Evolutionary conservation across 2,797 vertebrate species (phyloP), one percentile per base, ranked within the genome.

Genomic region (Emys orbicularis): DNA sequence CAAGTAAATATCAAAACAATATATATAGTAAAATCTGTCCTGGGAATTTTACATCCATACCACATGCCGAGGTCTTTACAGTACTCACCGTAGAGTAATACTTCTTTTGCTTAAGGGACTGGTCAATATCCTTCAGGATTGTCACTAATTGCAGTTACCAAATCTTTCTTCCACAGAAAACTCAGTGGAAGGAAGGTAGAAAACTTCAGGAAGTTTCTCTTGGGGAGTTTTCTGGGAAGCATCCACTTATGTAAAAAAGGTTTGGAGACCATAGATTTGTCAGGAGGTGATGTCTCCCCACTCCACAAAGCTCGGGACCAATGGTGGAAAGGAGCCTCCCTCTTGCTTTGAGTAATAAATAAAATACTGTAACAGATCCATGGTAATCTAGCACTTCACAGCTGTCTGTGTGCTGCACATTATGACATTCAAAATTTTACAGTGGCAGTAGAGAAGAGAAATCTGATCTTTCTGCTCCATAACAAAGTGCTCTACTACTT

Each of bases 101-200:
- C 56, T 37, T 93, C 34, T 86, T 79, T 65, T 93, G 87, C 95
- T 89, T 15, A 92, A 88, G n/a, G 19, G 27, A 53, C 79, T 92
- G 92, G 53, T 61, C 87, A 56, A 19, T 81, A 76, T 81, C 37
- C 16, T 82, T 92, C 29, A 47, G 94, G 27, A 82, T 74, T 50
- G 65, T 82, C 57, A 80, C 25, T 54, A 23, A 72, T n/a, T 76
- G 72, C 25, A 76, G 23, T 44, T 44, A 76, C 12, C 23, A 44
- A 44, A 41, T 44, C 15, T 57, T 74, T 37, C 27, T 83, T 41
- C 21, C 41, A 41, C 41, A 13, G 37, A 41, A 74, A 57, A 91
- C 6, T 21, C 12, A 47, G 50, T 57, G 29, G 83, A 85, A 87
- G 74, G 5, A n/a, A 89, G 82, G 65, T 68, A 9, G 31, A 50